Base-by-base conservation (phyloP, 1,140 invertebrate genomes). In the Yoshiicerus persimilis region DNA sequence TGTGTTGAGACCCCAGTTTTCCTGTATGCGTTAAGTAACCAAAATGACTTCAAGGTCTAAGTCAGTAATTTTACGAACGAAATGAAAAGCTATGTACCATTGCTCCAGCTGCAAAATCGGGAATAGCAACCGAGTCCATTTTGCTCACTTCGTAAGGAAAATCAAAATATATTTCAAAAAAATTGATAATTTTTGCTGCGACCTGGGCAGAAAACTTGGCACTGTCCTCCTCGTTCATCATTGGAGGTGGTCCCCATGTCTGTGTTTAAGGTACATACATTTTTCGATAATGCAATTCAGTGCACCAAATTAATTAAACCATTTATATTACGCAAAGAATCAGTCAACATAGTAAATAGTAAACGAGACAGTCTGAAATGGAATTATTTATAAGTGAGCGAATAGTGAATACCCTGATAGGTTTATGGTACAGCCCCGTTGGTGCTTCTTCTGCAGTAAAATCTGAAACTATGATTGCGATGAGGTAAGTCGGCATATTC, bases 81-180 rank as follows among this genome's bases (percentile, higher is more conserved):
- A 20, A 23, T 23, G 2, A 62, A 6, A 41, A 41, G 39, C 20
- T 62, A 20, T n/a, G 56, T 66, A 66, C 62, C 25, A 23, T 66
- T 25, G 25, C 62, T 27, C 64, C 64, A 11, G 64, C 64, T 13
- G 64, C 92, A 90, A 95, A 95, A 91, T 95, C 94, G 4, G 94
- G 94, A 86, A 95, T 92, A 11, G 94, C 95, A 39, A 94, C 92
- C 90, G 94, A 92, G 91, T 95, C 94, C 90, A 91, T 90, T 89
- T 93, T 93, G n/a, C 91, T 89, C 39, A 93, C 89, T 20, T 94
- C 93, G 91, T 94, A 95, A 25, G 88, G 70, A 36, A 93, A 92
- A 25, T 92, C 92, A 91, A 94, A 95, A 91, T 93, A 94, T 1
- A 94, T 92, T 83, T 93, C 93, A 92, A 93, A 95, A 88, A 91